Evolutionary conservation across 1,140 invertebrate genomes (phyloP), one percentile per base, ranked within the genome.

Genomic region (Drosophila kikkawai): DNA sequence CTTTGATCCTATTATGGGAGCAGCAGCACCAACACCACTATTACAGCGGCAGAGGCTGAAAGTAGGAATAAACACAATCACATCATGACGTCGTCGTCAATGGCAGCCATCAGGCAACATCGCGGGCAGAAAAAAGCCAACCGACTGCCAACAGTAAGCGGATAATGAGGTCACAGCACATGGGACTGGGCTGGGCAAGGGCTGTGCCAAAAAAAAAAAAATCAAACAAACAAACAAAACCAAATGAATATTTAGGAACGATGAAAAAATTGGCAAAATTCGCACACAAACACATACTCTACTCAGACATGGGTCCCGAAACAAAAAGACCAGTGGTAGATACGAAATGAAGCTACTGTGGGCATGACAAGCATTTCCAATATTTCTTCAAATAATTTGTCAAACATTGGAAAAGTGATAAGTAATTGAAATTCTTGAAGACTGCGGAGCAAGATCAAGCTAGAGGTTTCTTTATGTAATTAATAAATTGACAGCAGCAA

Each of bases 51-150:
- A 26, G 32, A 36, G n/a, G 39, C 55, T 17, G 59, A 50, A 13
- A 67, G 37, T 19, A 1, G 32, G 32, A 51, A 68, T 45, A 58
- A 64, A 75, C 36, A 65, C 73, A 75, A 84, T 84, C 63, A 78
- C 65, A 79, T 83, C 51, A 59, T 82, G 80, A 82, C 80, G 80
- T 83, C 48, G 75, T 57, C 63, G 75, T 57, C 74, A 63, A 65
- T 79, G 66, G 75, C 73, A 76, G 63, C 51, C 73, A 75, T 41
- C 50, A 68, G 60, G 11, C 47, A 74, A 50, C 32, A 41, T 45
- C 56, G 45, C 60, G 36, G 60, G 74, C 59, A 66, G 51, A 39
- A 44, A 68, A 55, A 37, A 57, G 45, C 42, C 45, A 59, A 57
- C 53, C 71, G 29, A 55, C 36, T 53, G 45, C 42, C 56, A 74